Conservation (phyloP, 2,888 invertebrate species). For the Cryptocephalus moraei region DNA sequence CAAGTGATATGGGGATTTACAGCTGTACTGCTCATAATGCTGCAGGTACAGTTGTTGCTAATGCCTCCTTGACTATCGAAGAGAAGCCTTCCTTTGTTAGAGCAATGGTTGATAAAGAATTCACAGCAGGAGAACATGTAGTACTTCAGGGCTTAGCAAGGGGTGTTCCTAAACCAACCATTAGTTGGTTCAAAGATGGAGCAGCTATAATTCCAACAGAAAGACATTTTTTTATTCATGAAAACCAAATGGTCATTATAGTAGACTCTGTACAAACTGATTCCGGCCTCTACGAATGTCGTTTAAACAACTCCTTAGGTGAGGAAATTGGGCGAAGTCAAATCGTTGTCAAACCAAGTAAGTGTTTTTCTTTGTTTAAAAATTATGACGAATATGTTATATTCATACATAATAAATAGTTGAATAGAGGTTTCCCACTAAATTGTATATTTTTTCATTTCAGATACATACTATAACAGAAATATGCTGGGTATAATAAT, state of each 20-base stretch:
- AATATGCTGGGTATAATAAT: slow-evolving; percentile 81
- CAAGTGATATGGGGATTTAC: slow-evolving; percentile 83
- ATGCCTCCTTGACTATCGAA: slow-evolving; percentile 74
- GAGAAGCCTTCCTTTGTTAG: slow-evolving; percentile 82
- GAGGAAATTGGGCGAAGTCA: slow-evolving; percentile 59
- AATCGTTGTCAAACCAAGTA: slow-evolving; percentile 58
- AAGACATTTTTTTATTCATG: slow-evolving; percentile 77
- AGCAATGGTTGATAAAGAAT: slow-evolving; percentile 77
- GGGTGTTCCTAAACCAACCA: slow-evolving; percentile 62
- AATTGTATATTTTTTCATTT: slow-evolving; percentile 2
- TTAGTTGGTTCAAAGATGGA: slow-evolving; percentile 81
- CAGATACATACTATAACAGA: slow-evolving; percentile 42
- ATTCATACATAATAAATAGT: background rate
- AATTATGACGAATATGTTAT: background rate
- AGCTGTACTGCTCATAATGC: slow-evolving; percentile 87
- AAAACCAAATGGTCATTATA: slow-evolving; percentile 80
- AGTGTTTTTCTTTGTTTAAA: slow-evolving; percentile 10
- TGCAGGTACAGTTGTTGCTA: slow-evolving; percentile 78
- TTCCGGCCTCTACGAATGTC: slow-evolving; percentile 82
- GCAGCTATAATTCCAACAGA: slow-evolving; percentile 60
- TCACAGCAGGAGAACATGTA: slow-evolving; percentile 69
- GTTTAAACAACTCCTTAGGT: slow-evolving; percentile 78
- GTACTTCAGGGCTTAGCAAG: slow-evolving; percentile 80
- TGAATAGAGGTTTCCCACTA: background rate
- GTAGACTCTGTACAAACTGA: slow-evolving; percentile 68